A percentile compares a stretch with the other conserved stretches of the same genome.
Evolutionary conservation across 1,140 invertebrate species (phyloP).

Genomic region (Papilio aristodemus): DNA sequence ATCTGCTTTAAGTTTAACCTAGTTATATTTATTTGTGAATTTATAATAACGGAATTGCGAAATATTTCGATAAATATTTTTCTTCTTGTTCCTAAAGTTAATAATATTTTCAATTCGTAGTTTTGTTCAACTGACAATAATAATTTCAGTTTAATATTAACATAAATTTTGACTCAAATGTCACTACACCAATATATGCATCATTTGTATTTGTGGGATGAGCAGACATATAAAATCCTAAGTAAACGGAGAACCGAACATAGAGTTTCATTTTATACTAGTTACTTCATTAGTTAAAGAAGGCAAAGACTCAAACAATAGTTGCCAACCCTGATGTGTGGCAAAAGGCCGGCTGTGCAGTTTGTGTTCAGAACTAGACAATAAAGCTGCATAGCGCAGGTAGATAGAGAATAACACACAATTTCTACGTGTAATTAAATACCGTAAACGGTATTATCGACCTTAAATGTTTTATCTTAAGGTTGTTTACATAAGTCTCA

Average conservation of each 20-base stretch:
- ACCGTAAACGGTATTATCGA: not conserved
- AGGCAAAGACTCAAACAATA: constrained; percentile 36
- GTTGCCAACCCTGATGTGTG: constrained; percentile 57
- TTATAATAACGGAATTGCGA: constrained; percentile 2
- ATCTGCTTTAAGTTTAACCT: constrained; percentile 8
- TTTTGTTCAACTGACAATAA: too few species aligned
- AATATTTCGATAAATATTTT: not conserved
- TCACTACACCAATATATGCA: too few species aligned
- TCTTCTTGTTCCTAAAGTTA: too few species aligned
- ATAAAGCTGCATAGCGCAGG: constrained; percentile 68
- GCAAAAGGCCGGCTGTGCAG: constrained; percentile 66
- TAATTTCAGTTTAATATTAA: too few species aligned
- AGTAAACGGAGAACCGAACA: not conserved
- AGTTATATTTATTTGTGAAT: constrained; percentile 29
- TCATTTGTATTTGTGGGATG: too few species aligned
- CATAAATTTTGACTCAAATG: too few species aligned
- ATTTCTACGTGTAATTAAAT: constrained; percentile 38
- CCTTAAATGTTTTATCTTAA: constrained; percentile 10
- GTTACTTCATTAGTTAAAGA: not conserved
- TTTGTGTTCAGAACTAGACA: constrained; percentile 73
- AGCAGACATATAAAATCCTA: not conserved
- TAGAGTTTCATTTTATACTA: not conserved
- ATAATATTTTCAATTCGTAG: too few species aligned
- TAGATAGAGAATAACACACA: constrained; percentile 56
- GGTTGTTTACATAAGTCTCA: constrained; percentile 5